Evolutionary conservation across 2,797 vertebrate species (phyloP), one percentile per base, ranked within the genome.

Genomic region (Pseudomugil gertrudae): DNA sequence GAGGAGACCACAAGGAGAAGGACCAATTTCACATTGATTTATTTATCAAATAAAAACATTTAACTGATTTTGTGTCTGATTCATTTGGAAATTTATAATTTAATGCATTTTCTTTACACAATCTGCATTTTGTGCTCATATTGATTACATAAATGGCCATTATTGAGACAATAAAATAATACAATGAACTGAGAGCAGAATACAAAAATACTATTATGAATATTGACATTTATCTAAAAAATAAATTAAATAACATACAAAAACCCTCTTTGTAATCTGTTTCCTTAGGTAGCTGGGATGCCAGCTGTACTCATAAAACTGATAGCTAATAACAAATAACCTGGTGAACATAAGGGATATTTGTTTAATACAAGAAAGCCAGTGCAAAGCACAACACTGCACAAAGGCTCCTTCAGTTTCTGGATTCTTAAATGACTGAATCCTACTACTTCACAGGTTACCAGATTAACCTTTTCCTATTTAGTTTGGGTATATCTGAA

Each of bases 31-130:
- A n/a, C n/a, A n/a, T n/a, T n/a, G 10, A 40, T 52, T 15, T 43
- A 51, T 66, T 15, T 24, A 67, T 61, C 3, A 53, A 65, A 19
- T 43, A 62, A 69, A 60, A 54, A 0, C 17, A 65, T 40, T 29
- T 40, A 40, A 1, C 1, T 33, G 24, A 52, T 65, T 53, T 2
- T 6, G 21, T 61, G 19, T 5, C 29, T 29, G 29, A 29, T 29
- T 29, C 32, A 32, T 32, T 47, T 21, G 8, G 3, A 9, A 21
- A 4, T 11, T 23, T 47, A 23, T 47, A 11, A 47, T 47, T 47
- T 23, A 23, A 26, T 26, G 26, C 11, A 51, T 15, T 15, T n/a
- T 51, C 47, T 52, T 43, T 43, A 63, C 53, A 79, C 9, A 19
- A 14, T 2, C 19, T 36, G 36, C 13, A 51, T 57, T 40, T 5